These are phyloP conservation scores for Ondatra zibethicus DNA, from an alignment of 2,113 vertebrate species.

Conservation along the genomic window DNA sequence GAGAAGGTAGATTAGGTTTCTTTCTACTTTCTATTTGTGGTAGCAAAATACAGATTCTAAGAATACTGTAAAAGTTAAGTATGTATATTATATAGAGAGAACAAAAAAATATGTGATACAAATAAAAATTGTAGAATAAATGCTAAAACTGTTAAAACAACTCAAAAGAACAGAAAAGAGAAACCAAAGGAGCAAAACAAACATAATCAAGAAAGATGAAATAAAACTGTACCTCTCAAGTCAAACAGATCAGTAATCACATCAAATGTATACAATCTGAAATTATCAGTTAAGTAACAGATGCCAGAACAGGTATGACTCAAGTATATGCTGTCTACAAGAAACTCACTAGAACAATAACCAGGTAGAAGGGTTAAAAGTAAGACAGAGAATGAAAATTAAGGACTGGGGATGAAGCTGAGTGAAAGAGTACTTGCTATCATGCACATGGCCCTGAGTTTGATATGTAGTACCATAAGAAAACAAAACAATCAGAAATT, in stretches of 20 bases:
- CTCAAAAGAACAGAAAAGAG: neutral
- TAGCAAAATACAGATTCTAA: neutral
- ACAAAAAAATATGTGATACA: neutral
- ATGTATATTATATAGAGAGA: neutral
- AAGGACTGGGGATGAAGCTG: neutral
- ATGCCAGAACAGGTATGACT: neutral
- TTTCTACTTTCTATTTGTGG: neutral
- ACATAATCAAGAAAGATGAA: neutral
- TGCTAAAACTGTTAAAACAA: neutral
- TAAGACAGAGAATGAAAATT: neutral
- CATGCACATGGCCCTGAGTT: neutral
- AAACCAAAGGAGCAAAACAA: neutral
- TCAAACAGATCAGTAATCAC: neutral
- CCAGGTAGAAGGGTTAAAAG: neutral
- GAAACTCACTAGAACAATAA: neutral
- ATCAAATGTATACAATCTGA: neutral
- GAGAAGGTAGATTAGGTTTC: neutral
- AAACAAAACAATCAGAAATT: neutral
- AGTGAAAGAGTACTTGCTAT: neutral
- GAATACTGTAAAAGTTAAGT: neutral
- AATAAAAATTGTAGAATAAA: neutral
- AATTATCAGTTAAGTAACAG: neutral
- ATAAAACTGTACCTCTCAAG: neutral
- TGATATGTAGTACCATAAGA: neutral
- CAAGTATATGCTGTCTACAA: neutral